Evolutionary conservation across 2,113 vertebrate species (phyloP), one percentile per base, ranked within the genome.

Genomic region (Rousettus leschenaultii): DNA sequence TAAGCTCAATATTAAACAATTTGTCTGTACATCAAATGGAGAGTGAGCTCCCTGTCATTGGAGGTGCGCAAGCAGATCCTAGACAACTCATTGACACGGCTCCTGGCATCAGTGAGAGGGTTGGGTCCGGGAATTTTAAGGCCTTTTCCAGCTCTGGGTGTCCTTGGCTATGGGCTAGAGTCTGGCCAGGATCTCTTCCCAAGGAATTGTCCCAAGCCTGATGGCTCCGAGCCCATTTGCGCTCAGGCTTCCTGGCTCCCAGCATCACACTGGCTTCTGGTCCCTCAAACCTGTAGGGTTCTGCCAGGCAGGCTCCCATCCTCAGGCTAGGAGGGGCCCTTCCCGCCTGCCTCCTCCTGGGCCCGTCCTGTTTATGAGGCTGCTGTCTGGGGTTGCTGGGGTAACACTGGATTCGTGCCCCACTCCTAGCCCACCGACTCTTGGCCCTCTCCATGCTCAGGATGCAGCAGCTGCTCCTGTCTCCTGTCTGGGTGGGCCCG

Each of bases 371-470:
- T 89, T 88, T 93, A 43, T 12, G n/a, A 73, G 75, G 63, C 80
- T 86, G 92, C 68, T 93, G 91, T 59, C n/a, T 0, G 7, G 45
- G 63, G 90, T 96, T 97, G 95, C 94, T 2, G 4, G 78, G 86
- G 91, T 33, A 68, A 94, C 11, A 1, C 78, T 83, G 93, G 90
- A 40, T 65, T 74, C 0, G 7, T 5, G 19, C 87, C 75, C 43
- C 8, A 22, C 33, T 16, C 13, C 0, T 40, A 77, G 51, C 43
- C 83, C 83, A 35, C 53, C 2, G 12, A 43, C 87, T 92, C 77
- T 30, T 28, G 89, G 66, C 28, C 86, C 45, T 88, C 28, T 75
- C 38, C 84, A 70, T 3, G 19, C n/a, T 61, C 45, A n/a, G 94
- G 70, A 53, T 3, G 13, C 30, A 22, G 79, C 89, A 21, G 73